phyloP scores from a whole-genome alignment of 2,797 vertebrate genomes.

The Chelonia mydas region DNA sequence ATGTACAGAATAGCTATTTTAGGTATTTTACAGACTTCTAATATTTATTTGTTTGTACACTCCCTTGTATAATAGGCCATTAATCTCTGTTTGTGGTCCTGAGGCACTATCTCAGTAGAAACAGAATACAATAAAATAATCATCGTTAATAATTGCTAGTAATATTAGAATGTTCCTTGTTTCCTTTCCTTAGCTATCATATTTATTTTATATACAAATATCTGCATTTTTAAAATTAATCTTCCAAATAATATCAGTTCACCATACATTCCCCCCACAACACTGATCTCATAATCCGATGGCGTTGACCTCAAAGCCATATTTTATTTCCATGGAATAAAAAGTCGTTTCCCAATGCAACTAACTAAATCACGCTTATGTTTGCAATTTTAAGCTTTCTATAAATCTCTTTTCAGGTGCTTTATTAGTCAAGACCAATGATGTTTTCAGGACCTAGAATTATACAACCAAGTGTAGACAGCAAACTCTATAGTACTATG shows the following conservation, averaged over 20 bases:
- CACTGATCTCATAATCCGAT: background rate
- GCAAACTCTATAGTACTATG: background rate
- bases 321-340: constrained; percentile 1
- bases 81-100: background rate
- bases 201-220: background rate
- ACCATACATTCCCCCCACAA: background rate
- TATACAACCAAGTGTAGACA: background rate
- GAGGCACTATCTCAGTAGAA: background rate
- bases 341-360: background rate
- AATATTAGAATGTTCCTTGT: background rate
- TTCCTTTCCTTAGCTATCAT: background rate
- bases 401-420: constrained; percentile 24
- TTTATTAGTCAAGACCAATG: constrained; percentile 30
- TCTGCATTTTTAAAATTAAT: background rate
- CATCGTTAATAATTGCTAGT: background rate
- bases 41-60: rapidly evolving
- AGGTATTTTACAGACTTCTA: background rate
- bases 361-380: background rate
- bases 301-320: background rate
- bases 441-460: background rate
- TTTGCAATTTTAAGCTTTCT: background rate
- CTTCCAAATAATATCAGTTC: background rate
- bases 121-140: rapidly evolving
- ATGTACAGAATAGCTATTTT: background rate
- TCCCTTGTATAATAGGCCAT: background rate